These are phyloP conservation scores for Trachymyrmex septentrionalis DNA, from an alignment of 1,140 invertebrate genomes.

Conservation along the genomic window DNA sequence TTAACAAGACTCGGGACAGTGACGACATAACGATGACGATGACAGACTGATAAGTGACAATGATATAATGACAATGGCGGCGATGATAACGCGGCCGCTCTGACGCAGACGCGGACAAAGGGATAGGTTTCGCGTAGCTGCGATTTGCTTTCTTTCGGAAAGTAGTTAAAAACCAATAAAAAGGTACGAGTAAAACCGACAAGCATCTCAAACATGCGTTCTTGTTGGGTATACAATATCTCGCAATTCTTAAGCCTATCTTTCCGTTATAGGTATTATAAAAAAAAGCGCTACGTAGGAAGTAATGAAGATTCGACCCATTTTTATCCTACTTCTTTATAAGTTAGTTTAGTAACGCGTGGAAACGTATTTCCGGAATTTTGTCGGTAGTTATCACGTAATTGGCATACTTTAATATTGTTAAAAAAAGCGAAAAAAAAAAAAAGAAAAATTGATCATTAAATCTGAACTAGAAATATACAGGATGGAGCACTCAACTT, in stretches of 20 bases:
- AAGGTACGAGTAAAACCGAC: background rate
- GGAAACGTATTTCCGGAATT: slow-evolving; percentile 34
- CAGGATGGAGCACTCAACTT: slow-evolving; percentile 50
- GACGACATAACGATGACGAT: slow-evolving; percentile 23
- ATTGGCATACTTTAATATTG: slow-evolving; percentile 53
- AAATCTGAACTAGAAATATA: slow-evolving; percentile 50
- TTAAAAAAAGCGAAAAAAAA: slow-evolving; percentile 37
- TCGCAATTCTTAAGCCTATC: slow-evolving; percentile 19
- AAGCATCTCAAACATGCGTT: background rate
- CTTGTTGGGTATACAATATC: slow-evolving; percentile 14
- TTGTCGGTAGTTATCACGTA: slow-evolving; percentile 35
- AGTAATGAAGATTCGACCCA: slow-evolving; percentile 19
- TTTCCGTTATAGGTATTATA: slow-evolving; percentile 46
- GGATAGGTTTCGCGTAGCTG: slow-evolving; percentile 61
- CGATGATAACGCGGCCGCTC: slow-evolving; percentile 38
- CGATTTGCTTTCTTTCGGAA: slow-evolving; percentile 24
- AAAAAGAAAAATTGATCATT: slow-evolving; percentile 44
- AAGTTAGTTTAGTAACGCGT: slow-evolving; percentile 46
- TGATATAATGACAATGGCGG: slow-evolving; percentile 17
- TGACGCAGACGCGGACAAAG: slow-evolving; percentile 56
- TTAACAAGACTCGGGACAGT: background rate
- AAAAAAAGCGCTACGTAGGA: slow-evolving; percentile 35
- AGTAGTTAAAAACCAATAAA: background rate
- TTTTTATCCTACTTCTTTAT: slow-evolving; percentile 19
- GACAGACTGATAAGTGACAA: slow-evolving; percentile 4